A percentile compares a stretch with the other conserved stretches of the same genome.
These are phyloP conservation scores for Nylanderia fulva DNA, from an alignment of 1,140 invertebrate genomes.

Conservation along the genomic window DNA sequence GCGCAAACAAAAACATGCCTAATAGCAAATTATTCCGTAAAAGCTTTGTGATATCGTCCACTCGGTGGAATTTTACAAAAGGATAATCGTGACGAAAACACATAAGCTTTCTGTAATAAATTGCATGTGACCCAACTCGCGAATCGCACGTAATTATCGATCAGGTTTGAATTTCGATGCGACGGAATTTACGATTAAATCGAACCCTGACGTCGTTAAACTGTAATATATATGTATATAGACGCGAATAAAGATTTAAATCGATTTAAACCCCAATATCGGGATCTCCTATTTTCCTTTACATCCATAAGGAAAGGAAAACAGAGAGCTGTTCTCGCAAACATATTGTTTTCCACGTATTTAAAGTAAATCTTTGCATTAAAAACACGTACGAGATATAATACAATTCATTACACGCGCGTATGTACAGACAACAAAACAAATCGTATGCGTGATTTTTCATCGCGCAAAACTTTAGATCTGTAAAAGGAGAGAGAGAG, in stretches of 20 bases:
- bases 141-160: constrained; percentile 54
- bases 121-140: constrained; percentile 51
- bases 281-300: constrained; percentile 13
- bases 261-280: neutral
- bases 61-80: neutral
- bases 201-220: neutral
- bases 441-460: constrained; percentile 16
- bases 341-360: neutral
- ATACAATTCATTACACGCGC: constrained; percentile 3
- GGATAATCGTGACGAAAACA: constrained; percentile 32
- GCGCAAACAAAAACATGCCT: neutral
- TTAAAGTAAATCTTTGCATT: constrained; percentile 10
- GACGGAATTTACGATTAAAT: constrained; percentile 14
- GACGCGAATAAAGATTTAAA: neutral
- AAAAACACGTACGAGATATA: neutral
- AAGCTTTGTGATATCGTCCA: constrained; percentile 28
- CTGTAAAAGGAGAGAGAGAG: neutral
- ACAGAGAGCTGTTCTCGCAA: neutral
- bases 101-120: constrained; percentile 48
- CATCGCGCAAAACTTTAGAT: constrained; percentile 19
- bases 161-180: constrained; percentile 21
- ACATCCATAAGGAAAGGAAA: neutral
- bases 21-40: constrained; percentile 18
- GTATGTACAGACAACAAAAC: constrained; percentile 4
- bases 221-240: constrained; percentile 34